A percentile compares a stretch with the other conserved stretches of the same genome.
These are phyloP conservation scores for Boloria selene DNA, from an alignment of 2,888 invertebrate species.

Conservation along the genomic window DNA sequence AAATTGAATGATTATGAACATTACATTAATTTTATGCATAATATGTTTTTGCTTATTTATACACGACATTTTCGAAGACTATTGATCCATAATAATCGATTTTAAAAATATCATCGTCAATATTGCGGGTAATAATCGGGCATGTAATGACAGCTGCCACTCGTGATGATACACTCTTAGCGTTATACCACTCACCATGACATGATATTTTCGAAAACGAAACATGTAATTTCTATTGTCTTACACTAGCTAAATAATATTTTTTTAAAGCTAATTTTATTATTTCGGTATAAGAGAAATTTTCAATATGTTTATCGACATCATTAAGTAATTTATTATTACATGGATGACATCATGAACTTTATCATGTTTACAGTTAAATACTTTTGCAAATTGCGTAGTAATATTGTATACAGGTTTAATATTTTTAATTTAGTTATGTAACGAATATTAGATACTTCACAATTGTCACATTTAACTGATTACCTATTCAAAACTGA, in stretches of 20 bases:
- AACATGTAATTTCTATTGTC: slow-evolving; percentile 22
- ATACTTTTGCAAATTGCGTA: not conserved
- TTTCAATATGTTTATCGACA: no score
- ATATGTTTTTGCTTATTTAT: not conserved
- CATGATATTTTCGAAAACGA: slow-evolving; percentile 10
- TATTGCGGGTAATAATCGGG: slow-evolving; percentile 4
- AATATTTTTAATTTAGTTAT: no score
- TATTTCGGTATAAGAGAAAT: no score
- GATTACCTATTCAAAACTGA: no score
- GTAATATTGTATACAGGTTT: not conserved
- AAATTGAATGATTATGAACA: no score
- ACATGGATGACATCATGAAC: not conserved
- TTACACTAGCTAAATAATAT: not conserved
- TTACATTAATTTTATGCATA: no score
- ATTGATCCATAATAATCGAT: slow-evolving; percentile 6
- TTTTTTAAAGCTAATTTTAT: no score
- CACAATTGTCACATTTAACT: no score
- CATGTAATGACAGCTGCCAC: slow-evolving; percentile 16
- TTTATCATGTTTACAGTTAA: no score
- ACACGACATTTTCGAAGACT: not conserved
- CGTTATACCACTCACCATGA: slow-evolving; percentile 23
- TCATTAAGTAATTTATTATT: no score
- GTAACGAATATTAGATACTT: no score
- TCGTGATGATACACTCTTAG: slow-evolving; percentile 28
- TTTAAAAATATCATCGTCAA: slow-evolving; percentile 10